Conservation (phyloP, 2,797 vertebrate species). For the Orientallactaga sibirica region DNA sequence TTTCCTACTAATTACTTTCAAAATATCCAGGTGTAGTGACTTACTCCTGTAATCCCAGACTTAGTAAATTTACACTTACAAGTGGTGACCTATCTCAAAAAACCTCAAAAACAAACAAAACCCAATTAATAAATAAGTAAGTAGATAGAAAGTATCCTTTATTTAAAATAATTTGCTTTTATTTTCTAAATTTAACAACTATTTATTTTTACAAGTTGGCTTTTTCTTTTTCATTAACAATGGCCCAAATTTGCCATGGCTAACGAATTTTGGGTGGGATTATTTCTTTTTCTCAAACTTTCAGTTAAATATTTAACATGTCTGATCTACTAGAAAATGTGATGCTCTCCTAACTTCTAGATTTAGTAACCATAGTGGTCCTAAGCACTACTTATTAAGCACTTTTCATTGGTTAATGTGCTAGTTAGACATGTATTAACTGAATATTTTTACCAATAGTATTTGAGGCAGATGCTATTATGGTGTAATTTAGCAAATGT, state of each 20-base stretch:
- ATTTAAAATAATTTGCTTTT: not conserved
- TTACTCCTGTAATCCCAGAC: not conserved
- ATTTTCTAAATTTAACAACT: not conserved
- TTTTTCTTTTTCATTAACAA: not conserved
- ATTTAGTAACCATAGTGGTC: not conserved
- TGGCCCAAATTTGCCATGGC: not conserved
- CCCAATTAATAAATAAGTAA: not conserved
- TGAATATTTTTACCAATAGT: not conserved
- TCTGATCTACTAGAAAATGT: not conserved
- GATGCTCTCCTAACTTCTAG: not conserved
- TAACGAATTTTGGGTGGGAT: not conserved
- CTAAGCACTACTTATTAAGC: constrained; percentile 5
- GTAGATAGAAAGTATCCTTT: not conserved
- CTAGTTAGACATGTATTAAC: not conserved
- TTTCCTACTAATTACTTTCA: not conserved
- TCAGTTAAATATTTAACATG: not conserved
- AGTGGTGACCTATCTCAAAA: too few relatives aligned
- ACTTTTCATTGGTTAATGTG: not conserved
- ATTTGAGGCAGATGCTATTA: not conserved
- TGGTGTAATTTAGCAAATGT: not conserved
- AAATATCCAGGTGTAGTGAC: not conserved
- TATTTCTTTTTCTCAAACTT: constrained; percentile 39
- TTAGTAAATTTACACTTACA: not conserved
- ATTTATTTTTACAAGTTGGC: not conserved
- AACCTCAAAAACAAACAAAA: not conserved